Base-by-base conservation (phyloP, 53 echinoderm and acorn worm genomes). In the Astropecten irregularis region DNA sequence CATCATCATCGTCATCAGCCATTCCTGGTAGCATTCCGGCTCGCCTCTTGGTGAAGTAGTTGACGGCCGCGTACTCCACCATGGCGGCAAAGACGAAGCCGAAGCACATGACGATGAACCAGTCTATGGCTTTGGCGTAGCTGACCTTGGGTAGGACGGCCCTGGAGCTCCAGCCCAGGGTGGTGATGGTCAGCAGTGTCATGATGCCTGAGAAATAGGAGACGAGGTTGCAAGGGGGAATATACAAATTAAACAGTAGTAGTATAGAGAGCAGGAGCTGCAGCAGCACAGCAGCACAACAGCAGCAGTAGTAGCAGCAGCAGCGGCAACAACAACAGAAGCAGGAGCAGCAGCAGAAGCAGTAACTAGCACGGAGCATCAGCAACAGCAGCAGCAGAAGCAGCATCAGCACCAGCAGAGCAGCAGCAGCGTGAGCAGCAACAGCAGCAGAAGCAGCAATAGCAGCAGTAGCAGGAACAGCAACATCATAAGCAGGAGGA, bases 91-190 rank as follows among this genome's bases (percentile, higher is more conserved):
- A 89, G 55, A 91, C 91, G 82, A 91, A 91, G 37, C 83, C 89
- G 54, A 93, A 96, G 52, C 93, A 96, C 30, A 93, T 89, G 28
- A 93, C 87, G 47, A 93, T 88, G 76, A 91, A 96, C 91, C 91
- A 96, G 73, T 96, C 96, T 5, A 96, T 91, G 49, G 93, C 96
- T 61, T 96, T 96, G 16, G 93, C 90, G 59, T 96, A 96, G 81
- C 91, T 88, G 23, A 96, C 93, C 74, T 96, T 96, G 0, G 96
- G 96, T 11, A 96, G 89, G 33, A 91, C 89, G 50, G 93, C 89
- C 14, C 91, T 65, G 18, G 91, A 89, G 34, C 91, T 91, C 91
- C 96, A 93, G 1, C 93, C 93, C 25, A 96, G 85, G 40, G 93
- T 96, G n/a, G 96, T 96, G 72, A 96, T 93, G 37, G 93, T 93